phyloP scores from a whole-genome alignment of 2,113 vertebrate genomes.

The Neolamprologus devosi region DNA sequence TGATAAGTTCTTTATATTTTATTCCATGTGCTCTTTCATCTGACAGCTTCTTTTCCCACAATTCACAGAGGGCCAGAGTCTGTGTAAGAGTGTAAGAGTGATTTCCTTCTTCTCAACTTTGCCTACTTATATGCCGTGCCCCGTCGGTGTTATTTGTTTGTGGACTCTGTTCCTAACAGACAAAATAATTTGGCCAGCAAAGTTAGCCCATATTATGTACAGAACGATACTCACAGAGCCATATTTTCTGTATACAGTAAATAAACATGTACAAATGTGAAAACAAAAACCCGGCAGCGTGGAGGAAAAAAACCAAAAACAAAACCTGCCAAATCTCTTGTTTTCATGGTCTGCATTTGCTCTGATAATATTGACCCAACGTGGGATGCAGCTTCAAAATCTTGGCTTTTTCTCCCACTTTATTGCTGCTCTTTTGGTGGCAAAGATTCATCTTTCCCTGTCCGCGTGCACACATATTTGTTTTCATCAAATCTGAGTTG shows the following conservation, averaged over 20 bases:
- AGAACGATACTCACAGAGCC: not conserved
- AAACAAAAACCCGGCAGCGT: not conserved
- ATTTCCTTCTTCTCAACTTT: constrained; percentile 34
- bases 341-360: not conserved
- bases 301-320: not conserved
- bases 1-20: constrained; percentile 48
- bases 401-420: not conserved
- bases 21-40: constrained; percentile 48
- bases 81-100: constrained; percentile 40
- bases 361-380: not conserved
- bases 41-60: constrained; percentile 48
- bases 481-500: not conserved
- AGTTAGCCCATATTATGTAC: not conserved
- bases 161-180: constrained; percentile 33
- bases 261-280: not conserved
- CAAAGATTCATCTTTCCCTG: not conserved
- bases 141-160: constrained; percentile 43
- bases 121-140: not conserved
- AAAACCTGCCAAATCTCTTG: not conserved
- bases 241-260: constrained; percentile 19
- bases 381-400: not conserved
- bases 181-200: constrained; percentile 31
- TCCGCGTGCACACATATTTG: not conserved
- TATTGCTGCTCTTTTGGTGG: not conserved
- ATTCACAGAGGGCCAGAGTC: constrained; percentile 23